Percentiles rank a stretch among this genome's conserved stretches.
These are phyloP conservation scores for Fragum sueziense DNA, from an alignment of 2,888 invertebrate genomes.

Conservation along the genomic window DNA sequence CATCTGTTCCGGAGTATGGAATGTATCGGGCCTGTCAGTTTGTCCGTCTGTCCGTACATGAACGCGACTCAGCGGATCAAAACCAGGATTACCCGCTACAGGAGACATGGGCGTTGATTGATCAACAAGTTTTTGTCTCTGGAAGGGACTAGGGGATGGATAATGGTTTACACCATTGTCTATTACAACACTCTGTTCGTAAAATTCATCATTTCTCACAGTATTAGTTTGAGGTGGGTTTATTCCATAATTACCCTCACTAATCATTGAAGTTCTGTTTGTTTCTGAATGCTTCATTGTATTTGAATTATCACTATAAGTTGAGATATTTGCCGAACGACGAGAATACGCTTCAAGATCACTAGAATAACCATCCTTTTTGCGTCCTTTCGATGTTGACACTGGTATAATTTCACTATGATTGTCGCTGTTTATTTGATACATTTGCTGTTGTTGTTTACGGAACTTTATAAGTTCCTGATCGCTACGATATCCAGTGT, in stretches of 20 bases:
- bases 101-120: constrained; percentile 70
- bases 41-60: constrained; percentile 29
- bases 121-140: constrained; percentile 67
- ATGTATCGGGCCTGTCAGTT: constrained; percentile 58
- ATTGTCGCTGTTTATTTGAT: constrained; percentile 55
- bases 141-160: constrained; percentile 68
- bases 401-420: constrained; percentile 63
- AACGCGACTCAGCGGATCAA: constrained; percentile 10
- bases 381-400: constrained; percentile 37
- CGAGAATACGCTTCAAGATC: constrained; percentile 75
- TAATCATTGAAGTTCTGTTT: not conserved
- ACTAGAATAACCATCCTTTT: constrained; percentile 76
- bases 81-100: constrained; percentile 20
- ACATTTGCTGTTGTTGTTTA: constrained; percentile 59
- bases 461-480: constrained; percentile 66
- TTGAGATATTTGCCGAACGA: constrained; percentile 47
- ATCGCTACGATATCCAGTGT: constrained; percentile 80
- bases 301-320: constrained; percentile 41
- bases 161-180: constrained; percentile 43
- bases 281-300: not conserved
- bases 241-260: constrained; percentile 41
- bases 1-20: constrained; percentile 42
- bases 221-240: constrained; percentile 45
- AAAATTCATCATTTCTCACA: constrained; percentile 61
- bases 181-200: constrained; percentile 48